Percentiles rank a stretch among this genome's conserved stretches.
Evolutionary conservation across 2,113 vertebrate genomes (phyloP).

Genomic region (Polypterus senegalus): DNA sequence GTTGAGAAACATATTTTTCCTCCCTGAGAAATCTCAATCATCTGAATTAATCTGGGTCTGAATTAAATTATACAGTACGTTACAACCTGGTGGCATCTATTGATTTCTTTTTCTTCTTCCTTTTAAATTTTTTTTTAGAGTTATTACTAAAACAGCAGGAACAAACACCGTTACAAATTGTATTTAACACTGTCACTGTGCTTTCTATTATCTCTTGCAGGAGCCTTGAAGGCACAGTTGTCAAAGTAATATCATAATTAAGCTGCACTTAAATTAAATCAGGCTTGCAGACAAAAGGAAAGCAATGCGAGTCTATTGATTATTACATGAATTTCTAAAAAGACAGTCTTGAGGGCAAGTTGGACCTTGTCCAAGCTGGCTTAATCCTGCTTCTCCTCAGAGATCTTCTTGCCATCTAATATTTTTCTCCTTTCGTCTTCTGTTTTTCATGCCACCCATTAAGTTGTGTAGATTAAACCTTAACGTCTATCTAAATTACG

Average conservation of each 20-base stretch:
- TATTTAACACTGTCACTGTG: background rate
- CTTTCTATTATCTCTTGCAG: background rate
- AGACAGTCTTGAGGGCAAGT: conserved; percentile 26
- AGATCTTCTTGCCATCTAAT: conserved; percentile 23
- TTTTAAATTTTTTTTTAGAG: conserved; percentile 4
- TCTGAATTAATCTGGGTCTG: background rate
- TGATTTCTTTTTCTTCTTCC: background rate
- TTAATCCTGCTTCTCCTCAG: conserved; percentile 34
- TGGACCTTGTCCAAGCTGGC: conserved; percentile 32
- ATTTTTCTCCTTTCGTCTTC: too few relatives aligned
- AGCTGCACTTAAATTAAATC: conserved; percentile 10
- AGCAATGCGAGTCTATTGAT: conserved; percentile 27
- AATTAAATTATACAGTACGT: background rate
- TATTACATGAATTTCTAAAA: conserved; percentile 33
- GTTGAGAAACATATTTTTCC: too few relatives aligned
- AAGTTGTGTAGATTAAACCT: too few relatives aligned
- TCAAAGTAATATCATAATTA: conserved; percentile 17
- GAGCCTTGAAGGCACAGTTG: conserved; percentile 4
- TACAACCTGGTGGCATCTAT: background rate
- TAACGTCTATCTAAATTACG: too few relatives aligned
- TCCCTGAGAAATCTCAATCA: too few relatives aligned
- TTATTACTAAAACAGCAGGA: conserved; percentile 4
- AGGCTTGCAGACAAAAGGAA: conserved; percentile 3
- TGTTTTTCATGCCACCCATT: too few relatives aligned
- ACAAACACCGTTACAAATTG: conserved; percentile 1